Percentiles rank a stretch among this genome's conserved stretches.
These are phyloP conservation scores for Drosophila putrida DNA, from an alignment of 2,888 invertebrate species.

Conservation along the genomic window DNA sequence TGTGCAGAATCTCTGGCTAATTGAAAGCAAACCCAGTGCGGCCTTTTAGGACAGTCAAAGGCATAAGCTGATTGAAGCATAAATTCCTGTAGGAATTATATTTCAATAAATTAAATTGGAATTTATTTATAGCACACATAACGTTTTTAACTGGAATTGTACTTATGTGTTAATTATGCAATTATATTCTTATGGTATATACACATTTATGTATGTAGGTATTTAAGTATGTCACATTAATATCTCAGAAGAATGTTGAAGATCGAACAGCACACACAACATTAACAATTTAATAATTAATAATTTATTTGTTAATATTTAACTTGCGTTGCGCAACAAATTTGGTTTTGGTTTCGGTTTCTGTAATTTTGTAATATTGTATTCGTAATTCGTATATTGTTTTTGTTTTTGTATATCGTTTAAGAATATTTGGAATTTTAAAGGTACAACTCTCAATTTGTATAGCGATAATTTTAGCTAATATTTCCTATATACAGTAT, in stretches of 20 bases:
- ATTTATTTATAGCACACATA: constrained; percentile 73
- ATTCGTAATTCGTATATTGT: constrained; percentile 9
- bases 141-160: constrained; percentile 58
- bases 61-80: constrained; percentile 7
- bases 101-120: constrained; percentile 60
- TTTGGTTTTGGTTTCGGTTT: constrained; percentile 63
- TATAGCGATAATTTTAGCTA: constrained; percentile 25
- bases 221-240: constrained; percentile 48
- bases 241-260: constrained; percentile 39
- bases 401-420: constrained; percentile 6
- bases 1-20: constrained; percentile 8
- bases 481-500: constrained; percentile 25
- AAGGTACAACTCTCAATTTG: constrained; percentile 77
- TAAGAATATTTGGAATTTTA: constrained; percentile 43
- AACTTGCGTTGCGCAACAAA: constrained; percentile 34
- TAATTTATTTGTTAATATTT: constrained; percentile 16
- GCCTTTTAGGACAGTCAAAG: not conserved
- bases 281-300: constrained; percentile 50
- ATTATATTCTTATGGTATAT: constrained; percentile 29
- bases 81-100: not conserved
- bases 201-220: constrained; percentile 18
- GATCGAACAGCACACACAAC: constrained; percentile 52
- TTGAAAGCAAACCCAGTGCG: constrained; percentile 13
- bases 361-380: constrained; percentile 37
- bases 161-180: constrained; percentile 25